Base-by-base conservation (phyloP, 2,888 invertebrate genomes). In the Erannis defoliaria region DNA sequence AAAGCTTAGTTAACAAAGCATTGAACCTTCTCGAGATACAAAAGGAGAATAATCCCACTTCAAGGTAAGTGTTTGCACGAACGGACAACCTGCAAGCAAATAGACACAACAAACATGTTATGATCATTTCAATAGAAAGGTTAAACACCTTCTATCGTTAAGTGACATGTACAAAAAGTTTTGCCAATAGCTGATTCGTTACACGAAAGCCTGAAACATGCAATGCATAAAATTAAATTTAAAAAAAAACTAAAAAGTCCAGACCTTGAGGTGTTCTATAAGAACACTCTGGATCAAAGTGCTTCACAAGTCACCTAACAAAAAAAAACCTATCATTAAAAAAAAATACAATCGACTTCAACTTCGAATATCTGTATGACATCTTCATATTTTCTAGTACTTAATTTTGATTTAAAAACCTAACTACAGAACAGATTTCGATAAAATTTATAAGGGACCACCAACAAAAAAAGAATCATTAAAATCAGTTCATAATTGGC, bases 141-240 rank as follows among this genome's bases (percentile, higher is more conserved):
- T 51, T 50, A 48, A 35, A 54, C 35, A 60, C 48, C 55, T 55
- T 49, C 55, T n/a, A 60, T 31, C 29, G 33, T 40, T 60, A 50
- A 51, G 46, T 61, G 31, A 45, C 37, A 38, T 38, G 19, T 5
- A 21, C 35, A 46, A 54, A 60, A 42, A 55, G 37, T n/a, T 19
- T 26, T 31, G 37, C 33, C 50, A 50, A 45, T 55, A 43, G 45
- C 16, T 46, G 31, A 46, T 46, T 40, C n/a, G 26, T 31, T 51
- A 43, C 18, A n/a, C n/a, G n/a, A n/a, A n/a, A n/a, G n/a, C n/a
- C n/a, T n/a, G n/a, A n/a, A n/a, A n/a, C n/a, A n/a, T n/a, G n/a
- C n/a, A n/a, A n/a, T n/a, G n/a, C n/a, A 12, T 18, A 46, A 40
- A 31, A 35, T 26, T 43, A 35, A 2, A 18, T 19, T 43, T 35